These are phyloP conservation scores for Helicoverpa zea DNA, from an alignment of 1,140 invertebrate genomes.

Conservation along the genomic window DNA sequence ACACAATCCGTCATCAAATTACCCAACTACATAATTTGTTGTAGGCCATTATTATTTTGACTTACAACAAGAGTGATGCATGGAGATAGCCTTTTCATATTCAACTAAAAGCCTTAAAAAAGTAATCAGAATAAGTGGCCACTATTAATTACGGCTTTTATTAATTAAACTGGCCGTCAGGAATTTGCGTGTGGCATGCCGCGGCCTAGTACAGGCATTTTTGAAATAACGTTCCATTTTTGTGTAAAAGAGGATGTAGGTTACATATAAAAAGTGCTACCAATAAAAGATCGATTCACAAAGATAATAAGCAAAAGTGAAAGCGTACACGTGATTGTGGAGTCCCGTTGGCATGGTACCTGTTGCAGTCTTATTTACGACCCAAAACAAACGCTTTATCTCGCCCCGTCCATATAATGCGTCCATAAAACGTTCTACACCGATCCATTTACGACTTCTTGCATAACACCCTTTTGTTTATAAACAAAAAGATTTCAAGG, in stretches of 20 bases:
- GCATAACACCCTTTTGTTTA: constrained; percentile 84
- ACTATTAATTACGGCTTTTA: constrained; percentile 38
- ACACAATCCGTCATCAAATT: constrained; percentile 8
- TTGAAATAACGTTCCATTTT: constrained; percentile 30
- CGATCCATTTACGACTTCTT: constrained; percentile 75
- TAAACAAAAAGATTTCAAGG: constrained; percentile 82
- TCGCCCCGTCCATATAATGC: constrained; percentile 81
- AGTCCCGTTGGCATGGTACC: constrained; percentile 82
- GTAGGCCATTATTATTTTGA: constrained; percentile 16
- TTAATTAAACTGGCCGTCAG: constrained; percentile 41
- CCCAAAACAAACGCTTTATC: constrained; percentile 86
- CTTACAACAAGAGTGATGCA: constrained; percentile 34
- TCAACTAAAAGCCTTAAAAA: constrained; percentile 44
- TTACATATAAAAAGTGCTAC: constrained; percentile 39
- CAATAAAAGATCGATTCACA: constrained; percentile 65
- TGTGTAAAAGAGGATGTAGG: constrained; percentile 43
- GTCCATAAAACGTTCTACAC: constrained; percentile 81
- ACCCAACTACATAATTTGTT: not conserved
- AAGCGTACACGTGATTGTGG: constrained; percentile 77
- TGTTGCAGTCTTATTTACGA: constrained; percentile 86
- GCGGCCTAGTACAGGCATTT: constrained; percentile 27
- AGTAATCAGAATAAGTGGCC: constrained; percentile 44
- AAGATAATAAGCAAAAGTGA: constrained; percentile 80
- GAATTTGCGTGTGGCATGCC: constrained; percentile 46
- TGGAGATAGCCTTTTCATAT: constrained; percentile 38